Base-by-base conservation (phyloP, 2,888 invertebrate genomes). In the Pristionchus japonicus region DNA sequence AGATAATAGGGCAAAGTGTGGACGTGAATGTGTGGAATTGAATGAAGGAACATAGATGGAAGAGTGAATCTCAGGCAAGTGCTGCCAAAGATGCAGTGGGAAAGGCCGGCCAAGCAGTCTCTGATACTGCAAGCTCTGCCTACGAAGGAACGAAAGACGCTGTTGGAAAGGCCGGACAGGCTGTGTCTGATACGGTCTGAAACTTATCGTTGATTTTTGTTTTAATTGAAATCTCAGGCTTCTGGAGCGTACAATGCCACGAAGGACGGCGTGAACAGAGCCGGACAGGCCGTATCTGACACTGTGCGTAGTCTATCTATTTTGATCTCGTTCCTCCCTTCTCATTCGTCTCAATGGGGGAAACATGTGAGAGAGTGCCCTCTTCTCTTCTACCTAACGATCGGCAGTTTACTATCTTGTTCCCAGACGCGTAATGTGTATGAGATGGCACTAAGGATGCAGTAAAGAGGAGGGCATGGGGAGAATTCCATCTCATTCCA, bases 111-210 rank as follows among this genome's bases (percentile, higher is more conserved):
- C 52, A 49, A 11, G 52, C 82, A 49, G 82, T 83, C 1, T 83
- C 82, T 52, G 82, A 83, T 23, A 83, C 82, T 83, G 82, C 82
- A 27, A 52, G n/a, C 23, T 52, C 82, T 27, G 82, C 82, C 37
- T 83, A 83, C n/a, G 23, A 83, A 49, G 82, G 82, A 52, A 83
- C 82, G 17, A 83, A 83, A 37, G 82, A 83, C 23, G 52, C 82
- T 3, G 82, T 83, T 11, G 52, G 52, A 49, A 83, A 83, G 34
- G 52, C 82, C 52, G 82, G 82, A 31, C 17, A 49, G 34, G 34
- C 82, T 20, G 52, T 83, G n/a, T 83, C 82, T 31, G 82, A 83
- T 52, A 83, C 82, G 20, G 82, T 77, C n/a, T 27, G 37, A 2
- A 27, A 11, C 31, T 67, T 31, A 9, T 15, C 15, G 4, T 7